Evolutionary conservation across 2,888 invertebrate genomes (phyloP).

Genomic region (Agrochola circellaris): DNA sequence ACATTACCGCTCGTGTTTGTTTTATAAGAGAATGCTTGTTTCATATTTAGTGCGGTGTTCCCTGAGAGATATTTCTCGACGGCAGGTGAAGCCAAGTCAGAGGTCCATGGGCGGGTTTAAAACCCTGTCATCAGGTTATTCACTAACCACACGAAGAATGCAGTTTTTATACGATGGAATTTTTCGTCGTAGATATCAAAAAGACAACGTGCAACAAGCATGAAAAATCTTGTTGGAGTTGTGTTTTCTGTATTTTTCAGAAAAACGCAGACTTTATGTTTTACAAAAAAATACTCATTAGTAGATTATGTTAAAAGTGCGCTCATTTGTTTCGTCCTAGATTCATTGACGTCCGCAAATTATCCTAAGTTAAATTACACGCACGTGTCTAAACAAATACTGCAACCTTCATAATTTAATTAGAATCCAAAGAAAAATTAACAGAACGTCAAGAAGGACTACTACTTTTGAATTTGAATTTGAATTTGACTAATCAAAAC

Average conservation of each 20-base stretch:
- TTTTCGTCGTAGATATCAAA: neutral
- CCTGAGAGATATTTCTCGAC: no score
- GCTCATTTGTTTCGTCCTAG: neutral
- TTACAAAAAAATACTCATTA: no score
- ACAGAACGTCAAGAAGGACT: constrained; percentile 24
- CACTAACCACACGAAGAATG: no score
- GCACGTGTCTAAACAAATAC: neutral
- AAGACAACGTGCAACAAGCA: no score
- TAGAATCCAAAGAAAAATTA: constrained; percentile 24
- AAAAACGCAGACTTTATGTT: neutral
- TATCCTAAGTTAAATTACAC: neutral
- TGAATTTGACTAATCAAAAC: constrained; percentile 45
- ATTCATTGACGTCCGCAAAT: neutral
- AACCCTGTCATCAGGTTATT: no score
- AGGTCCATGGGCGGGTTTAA: no score
- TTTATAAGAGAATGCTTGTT: neutral
- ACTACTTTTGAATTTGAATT: no score
- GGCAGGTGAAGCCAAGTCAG: no score
- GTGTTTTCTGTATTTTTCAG: neutral
- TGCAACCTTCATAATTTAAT: constrained; percentile 14
- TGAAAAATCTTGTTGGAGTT: no score
- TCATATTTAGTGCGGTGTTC: neutral
- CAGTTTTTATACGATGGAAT: neutral
- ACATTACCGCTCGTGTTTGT: neutral
- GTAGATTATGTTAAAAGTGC: neutral